Base-by-base conservation (phyloP, 2,888 invertebrate genomes). In the Zaprionus obscuricornis region DNA sequence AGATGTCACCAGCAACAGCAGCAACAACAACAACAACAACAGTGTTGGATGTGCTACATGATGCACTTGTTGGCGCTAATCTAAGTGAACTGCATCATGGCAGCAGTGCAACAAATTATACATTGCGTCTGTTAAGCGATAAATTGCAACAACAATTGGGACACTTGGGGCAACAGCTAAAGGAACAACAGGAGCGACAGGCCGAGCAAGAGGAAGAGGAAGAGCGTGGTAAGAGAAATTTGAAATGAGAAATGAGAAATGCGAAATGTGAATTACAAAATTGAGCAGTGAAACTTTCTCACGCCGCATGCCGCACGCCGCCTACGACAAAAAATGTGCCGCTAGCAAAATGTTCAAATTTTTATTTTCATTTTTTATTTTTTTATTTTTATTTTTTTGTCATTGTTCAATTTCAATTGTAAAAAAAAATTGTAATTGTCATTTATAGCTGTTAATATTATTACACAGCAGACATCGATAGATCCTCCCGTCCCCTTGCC, bases 151-250 rank as follows among this genome's bases (percentile, higher is more conserved):
- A 42, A 22, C 36, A 27, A 16, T 52, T 16, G 16, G 47, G 13
- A 3, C 43, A 22, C n/a, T 24, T 11, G 7, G 3, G 33, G 33
- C 13, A 77, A 87, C 43, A 88, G 10, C 16, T 88, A 4, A 57
- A 47, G 5, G 18, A 29, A 18, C 67, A 57, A 0, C 52, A 54
- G 8, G n/a, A 66, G 59, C 33, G 49, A 65, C 4, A 78, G 1
- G 68, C 40, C 3, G 46, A 52, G 18, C 55, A 58, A 46, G 51
- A 77, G 45, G 81, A 86, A 51, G 83, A 88, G 58, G 77, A 75
- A 43, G 88, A 88, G 49, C 68, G 65, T 14, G 87, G 88, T 88
- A 45, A 84, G 85, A 24, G 8, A 33, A 1, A n/a, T n/a, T n/a
- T n/a, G n/a, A n/a, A n/a, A n/a, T n/a, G n/a, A n/a, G n/a, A n/a